phyloP scores from a whole-genome alignment of 2,888 invertebrate species.

The Caenorhabditis doughertyi region DNA sequence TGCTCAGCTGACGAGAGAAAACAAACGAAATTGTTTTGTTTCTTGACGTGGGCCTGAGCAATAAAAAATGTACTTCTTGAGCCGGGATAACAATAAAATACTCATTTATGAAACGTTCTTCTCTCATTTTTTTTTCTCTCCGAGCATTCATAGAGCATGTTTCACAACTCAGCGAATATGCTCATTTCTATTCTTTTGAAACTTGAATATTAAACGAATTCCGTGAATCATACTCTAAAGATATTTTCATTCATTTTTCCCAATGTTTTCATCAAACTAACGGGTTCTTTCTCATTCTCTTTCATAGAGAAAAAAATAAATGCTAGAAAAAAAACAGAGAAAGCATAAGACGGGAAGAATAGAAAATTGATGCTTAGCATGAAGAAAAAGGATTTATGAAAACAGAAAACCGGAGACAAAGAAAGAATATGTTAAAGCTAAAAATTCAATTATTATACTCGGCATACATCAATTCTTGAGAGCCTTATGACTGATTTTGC shows the following conservation, averaged over 20 bases:
- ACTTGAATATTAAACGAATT: conserved; percentile 14
- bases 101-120: too few species aligned
- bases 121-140: too few species aligned
- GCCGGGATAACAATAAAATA: too few species aligned
- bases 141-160: too few species aligned
- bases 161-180: background rate
- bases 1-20: background rate
- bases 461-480: too few species aligned
- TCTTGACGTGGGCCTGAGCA: background rate
- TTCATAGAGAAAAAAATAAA: background rate
- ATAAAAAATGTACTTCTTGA: too few species aligned
- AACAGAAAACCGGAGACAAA: conserved; percentile 2
- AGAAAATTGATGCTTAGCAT: background rate
- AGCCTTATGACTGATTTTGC: too few species aligned
- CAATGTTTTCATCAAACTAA: background rate
- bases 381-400: background rate
- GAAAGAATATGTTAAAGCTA: too few species aligned
- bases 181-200: conserved; percentile 17
- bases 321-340: background rate
- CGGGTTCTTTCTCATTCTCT: background rate
- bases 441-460: too few species aligned
- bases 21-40: conserved; percentile 10
- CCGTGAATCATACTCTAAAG: background rate
- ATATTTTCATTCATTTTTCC: background rate
- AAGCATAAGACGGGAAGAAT: background rate